Evolutionary conservation across 2,113 vertebrate species (phyloP), one percentile per base, ranked within the genome.

Genomic region (Leptodactylus fuscus): DNA sequence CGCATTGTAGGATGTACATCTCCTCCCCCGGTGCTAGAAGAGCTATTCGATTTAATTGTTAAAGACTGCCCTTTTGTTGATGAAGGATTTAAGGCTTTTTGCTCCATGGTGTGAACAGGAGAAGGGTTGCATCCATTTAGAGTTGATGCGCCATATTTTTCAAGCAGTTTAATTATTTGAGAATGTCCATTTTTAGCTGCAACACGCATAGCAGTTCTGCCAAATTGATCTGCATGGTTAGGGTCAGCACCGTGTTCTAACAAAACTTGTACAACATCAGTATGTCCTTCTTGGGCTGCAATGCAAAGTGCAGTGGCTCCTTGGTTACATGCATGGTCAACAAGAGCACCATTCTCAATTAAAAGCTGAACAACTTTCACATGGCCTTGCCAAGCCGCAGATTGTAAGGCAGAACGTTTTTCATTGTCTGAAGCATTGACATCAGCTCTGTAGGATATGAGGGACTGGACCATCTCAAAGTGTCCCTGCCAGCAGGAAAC

Each of bases 401-500:
- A 98, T 89, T 99, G 98, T 90, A 99, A 88, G 46, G 97, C 97
- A 0, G 98, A 99, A 27, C 98, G 94, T 90, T 96, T 97, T 90
- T 99, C 98, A 0, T 98, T 98, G 89, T 99, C 98, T 0, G 96
- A 95, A 16, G 97, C 95, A 0, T 99, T 99, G 85, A 99, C 94
- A 1, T 98, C 95, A 0, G 96, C 97, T 0, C 96, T 96, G 86
- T 94, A 96, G 0, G 96, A 96, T n/a, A 98, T 93, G 83, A 99
- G 94, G 90, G 96, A 91, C 88, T 95, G 94, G 32, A 97, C 97
- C 97, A 98, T 98, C 87, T 99, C 97, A 81, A 97, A 60, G 24
- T 99, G 98, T 41, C 98, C 98, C 90, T 99, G 98, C 98, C 98
- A 99, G 91, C 98, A 98, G 88, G 98, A 99, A 85, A 99, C 98